phyloP scores from a whole-genome alignment of 2,888 invertebrate genomes.

The Gastracanthus pulcherrimus region DNA sequence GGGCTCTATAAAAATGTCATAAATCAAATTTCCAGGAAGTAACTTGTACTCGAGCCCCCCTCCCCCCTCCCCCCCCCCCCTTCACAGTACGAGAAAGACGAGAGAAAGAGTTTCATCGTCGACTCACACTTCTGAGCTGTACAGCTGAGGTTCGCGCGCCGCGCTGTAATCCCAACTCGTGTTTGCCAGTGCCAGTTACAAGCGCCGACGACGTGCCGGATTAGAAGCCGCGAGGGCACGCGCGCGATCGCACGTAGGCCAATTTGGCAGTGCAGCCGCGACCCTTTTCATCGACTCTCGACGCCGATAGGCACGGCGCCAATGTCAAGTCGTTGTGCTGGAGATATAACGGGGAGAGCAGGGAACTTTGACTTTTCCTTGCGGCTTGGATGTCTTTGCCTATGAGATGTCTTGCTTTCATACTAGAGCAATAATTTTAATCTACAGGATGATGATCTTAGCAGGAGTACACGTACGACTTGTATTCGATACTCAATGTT shows the following conservation, averaged over 20 bases:
- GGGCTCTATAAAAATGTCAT: neutral
- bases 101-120: neutral
- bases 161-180: conserved; percentile 12
- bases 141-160: neutral
- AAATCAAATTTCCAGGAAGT: conserved; percentile 40
- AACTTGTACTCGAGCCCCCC: neutral
- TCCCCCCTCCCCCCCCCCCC: neutral
- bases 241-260: conserved; percentile 18
- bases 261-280: conserved; percentile 17
- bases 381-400: too few species aligned
- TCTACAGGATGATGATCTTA: too few species aligned
- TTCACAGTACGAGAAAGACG: neutral
- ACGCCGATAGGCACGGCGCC: conserved; percentile 13
- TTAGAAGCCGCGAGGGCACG: neutral
- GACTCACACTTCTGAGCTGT: neutral
- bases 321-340: conserved; percentile 1
- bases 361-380: too few species aligned
- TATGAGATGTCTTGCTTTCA: too few species aligned
- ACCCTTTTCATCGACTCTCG: conserved; percentile 51
- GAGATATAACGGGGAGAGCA: too few species aligned
- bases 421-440: too few species aligned
- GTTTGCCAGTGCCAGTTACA: neutral
- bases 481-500: too few species aligned
- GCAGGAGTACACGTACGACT: too few species aligned
- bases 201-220: neutral